Evolutionary conservation across 30 jellyfish, hydroid and myxozoan species (phyloP), one percentile per base, ranked within the genome.

Genomic region (Morbakka virulenta): DNA sequence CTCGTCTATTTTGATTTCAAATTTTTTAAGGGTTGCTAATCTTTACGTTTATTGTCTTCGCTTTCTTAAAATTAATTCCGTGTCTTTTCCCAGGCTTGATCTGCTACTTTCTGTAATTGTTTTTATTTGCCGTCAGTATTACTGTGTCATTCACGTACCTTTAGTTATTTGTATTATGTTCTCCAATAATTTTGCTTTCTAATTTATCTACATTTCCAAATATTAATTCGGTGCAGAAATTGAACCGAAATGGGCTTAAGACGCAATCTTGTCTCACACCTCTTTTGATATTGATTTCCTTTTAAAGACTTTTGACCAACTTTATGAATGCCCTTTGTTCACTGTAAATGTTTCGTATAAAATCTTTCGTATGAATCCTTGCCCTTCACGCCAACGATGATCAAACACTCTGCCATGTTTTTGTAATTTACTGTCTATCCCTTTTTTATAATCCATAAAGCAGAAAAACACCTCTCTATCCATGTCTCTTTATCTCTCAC

Each of bases 211-310:
- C 28, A 28, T 22, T 12, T 64, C 77, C 32, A 28, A 64, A 64
- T 23, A 71, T 71, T 48, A 28, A 35, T 35, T 71, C 83, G 29
- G 83, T 36, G 77, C 49, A 71, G 17, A 71, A 23, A 28, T 71
- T 71, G 72, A 71, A 71, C 77, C 36, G 31, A 4, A 28, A 17
- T 35, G 83, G 83, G 49, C 47, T 13, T 64, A 71, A 28, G 47
- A 47, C 83, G 72, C 83, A 71, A 23, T 72, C 83, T 48, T 71
- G 83, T 69, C 81, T 69, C n/a, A n/a, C n/a, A n/a, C n/a, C n/a
- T n/a, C n/a, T n/a, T n/a, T n/a, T n/a, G n/a, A n/a, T n/a, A n/a
- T 65, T 17, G 30, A 22, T 25, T 65, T 29, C 77, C 24, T 65
- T 29, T 4, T 17, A 29, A 22, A 21, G 17, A 29, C 64, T 29